Evolutionary conservation across 2,797 vertebrate genomes (phyloP).

Genomic region (Schizopygopsis pylzovi): DNA sequence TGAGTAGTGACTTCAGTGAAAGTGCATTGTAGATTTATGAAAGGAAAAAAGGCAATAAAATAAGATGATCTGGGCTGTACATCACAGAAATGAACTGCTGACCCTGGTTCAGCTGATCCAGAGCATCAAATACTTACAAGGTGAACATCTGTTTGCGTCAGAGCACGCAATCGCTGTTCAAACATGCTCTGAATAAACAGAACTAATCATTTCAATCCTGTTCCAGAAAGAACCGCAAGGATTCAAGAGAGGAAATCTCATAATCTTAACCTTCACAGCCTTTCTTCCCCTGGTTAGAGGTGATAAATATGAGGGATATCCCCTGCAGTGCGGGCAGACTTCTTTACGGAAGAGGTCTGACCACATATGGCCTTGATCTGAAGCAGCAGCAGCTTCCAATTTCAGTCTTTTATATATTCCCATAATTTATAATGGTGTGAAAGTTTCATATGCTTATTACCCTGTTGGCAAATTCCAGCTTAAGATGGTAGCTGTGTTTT

Average conservation of each 20-base stretch:
- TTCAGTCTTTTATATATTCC: constrained; percentile 12
- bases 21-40: background rate
- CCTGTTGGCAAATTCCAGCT: background rate
- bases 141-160: constrained; percentile 29
- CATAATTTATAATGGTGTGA: background rate
- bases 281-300: constrained; percentile 10
- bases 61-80: background rate
- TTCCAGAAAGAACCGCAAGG: constrained; percentile 22
- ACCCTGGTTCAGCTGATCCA: background rate
- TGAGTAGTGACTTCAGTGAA: background rate
- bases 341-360: background rate
- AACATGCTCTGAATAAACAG: constrained; percentile 32
- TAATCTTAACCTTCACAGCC: constrained; percentile 20
- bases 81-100: constrained; percentile 1
- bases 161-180: constrained; percentile 4
- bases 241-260: constrained; percentile 24
- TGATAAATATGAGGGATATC: constrained; percentile 23
- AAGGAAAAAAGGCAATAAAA: background rate
- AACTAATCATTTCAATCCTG: constrained; percentile 32
- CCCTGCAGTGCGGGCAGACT: background rate
- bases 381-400: background rate
- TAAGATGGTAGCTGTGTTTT: background rate
- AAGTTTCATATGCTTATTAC: background rate
- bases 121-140: constrained; percentile 21
- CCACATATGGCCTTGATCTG: constrained; percentile 21